These are phyloP conservation scores for Manacus vitellinus DNA, from an alignment of 2,113 vertebrate species.

Conservation along the genomic window DNA sequence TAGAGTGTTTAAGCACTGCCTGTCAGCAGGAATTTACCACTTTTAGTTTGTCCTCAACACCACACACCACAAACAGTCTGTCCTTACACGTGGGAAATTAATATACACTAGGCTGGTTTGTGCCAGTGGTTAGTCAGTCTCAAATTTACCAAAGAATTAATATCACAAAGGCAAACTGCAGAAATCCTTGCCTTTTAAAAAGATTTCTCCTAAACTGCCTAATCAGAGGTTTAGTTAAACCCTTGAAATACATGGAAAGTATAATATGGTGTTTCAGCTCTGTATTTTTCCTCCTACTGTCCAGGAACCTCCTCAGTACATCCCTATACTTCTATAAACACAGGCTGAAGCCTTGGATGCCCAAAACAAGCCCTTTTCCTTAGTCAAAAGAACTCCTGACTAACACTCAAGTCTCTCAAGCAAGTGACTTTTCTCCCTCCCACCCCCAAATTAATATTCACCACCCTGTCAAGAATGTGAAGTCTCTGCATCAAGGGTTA, in stretches of 20 bases:
- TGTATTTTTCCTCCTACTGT: neutral
- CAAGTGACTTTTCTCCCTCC: neutral
- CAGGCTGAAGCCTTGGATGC: neutral
- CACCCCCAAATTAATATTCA: neutral
- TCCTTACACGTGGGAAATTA: rapidly evolving
- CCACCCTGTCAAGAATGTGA: neutral
- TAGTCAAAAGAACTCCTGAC: neutral
- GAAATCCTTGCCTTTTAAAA: neutral
- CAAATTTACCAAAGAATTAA: neutral
- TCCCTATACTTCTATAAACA: neutral
- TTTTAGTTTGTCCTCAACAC: neutral
- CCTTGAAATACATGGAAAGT: neutral
- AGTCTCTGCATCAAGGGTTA: neutral
- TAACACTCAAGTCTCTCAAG: neutral
- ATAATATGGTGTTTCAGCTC: neutral
- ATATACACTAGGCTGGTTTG: neutral
- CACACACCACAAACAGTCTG: neutral
- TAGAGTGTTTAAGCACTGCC: rapidly evolving
- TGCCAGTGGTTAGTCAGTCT: neutral
- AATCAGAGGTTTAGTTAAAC: neutral
- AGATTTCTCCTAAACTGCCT: neutral
- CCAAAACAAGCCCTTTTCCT: neutral
- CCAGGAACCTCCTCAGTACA: neutral
- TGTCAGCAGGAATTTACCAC: neutral
- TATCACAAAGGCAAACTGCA: neutral